Evolutionary conservation across 2,888 invertebrate species (phyloP).

Genomic region (Cantharis rustica): DNA sequence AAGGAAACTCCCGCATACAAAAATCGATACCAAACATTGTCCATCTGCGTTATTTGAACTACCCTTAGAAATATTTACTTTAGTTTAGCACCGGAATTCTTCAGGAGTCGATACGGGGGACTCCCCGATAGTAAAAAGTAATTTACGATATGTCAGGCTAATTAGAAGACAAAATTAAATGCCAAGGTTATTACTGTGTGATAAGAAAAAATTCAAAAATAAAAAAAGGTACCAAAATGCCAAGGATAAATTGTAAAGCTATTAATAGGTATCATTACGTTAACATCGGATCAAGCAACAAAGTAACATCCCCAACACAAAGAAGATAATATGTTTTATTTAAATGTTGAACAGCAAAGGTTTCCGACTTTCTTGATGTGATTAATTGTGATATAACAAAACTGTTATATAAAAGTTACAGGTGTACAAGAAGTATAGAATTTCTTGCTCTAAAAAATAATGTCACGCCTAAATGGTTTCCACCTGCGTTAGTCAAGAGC

Average conservation of each 20-base stretch:
- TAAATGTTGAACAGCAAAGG: neutral
- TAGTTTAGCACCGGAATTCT: no score
- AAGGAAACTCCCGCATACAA: neutral
- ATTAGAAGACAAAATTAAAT: neutral
- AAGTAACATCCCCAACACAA: neutral
- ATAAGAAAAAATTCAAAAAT: neutral
- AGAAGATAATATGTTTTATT: neutral
- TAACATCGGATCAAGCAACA: neutral
- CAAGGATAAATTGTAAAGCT: neutral
- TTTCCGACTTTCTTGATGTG: neutral
- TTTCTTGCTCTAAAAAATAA: slow-evolving; percentile 17
- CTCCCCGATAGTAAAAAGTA: neutral
- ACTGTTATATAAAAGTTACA: slow-evolving; percentile 6
- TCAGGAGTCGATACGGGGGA: no score
- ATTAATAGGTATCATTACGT: neutral
- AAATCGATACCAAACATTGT: neutral
- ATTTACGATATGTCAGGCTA: neutral
- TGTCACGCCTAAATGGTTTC: slow-evolving; percentile 27
- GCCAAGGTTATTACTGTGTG: neutral
- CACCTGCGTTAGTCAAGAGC: slow-evolving; percentile 27
- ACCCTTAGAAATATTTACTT: neutral
- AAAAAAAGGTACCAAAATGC: neutral
- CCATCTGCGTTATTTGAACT: neutral
- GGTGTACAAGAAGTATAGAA: slow-evolving; percentile 15
- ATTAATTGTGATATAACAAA: slow-evolving; percentile 13